These are phyloP conservation scores for Epistrophe grossulariae DNA, from an alignment of 2,888 invertebrate genomes.

Conservation along the genomic window DNA sequence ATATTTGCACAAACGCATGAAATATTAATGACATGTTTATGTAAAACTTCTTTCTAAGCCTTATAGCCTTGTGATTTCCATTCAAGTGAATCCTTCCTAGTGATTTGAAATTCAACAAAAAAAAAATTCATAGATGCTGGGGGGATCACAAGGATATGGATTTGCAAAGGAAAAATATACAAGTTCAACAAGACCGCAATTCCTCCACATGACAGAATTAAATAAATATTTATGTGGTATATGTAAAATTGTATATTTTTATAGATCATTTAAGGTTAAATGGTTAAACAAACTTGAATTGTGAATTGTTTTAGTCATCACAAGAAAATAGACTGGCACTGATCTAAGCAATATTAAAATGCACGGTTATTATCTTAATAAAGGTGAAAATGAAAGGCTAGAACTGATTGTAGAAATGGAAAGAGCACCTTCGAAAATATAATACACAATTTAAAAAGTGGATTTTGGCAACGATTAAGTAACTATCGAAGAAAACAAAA, in stretches of 20 bases:
- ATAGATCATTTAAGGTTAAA: too few relatives aligned
- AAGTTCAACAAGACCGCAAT: not conserved
- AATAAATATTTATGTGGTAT: not conserved
- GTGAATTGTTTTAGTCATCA: too few relatives aligned
- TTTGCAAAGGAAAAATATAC: slow-evolving; percentile 11
- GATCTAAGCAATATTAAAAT: too few relatives aligned
- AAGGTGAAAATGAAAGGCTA: too few relatives aligned
- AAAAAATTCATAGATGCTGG: not conserved
- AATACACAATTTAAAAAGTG: too few relatives aligned
- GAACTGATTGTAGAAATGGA: too few relatives aligned
- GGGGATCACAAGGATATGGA: not conserved
- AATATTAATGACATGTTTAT: slow-evolving; percentile 9
- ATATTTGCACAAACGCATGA: slow-evolving; percentile 14
- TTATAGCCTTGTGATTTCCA: not conserved
- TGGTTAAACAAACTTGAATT: too few relatives aligned
- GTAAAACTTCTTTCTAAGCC: not conserved
- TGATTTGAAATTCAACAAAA: slow-evolving; percentile 26
- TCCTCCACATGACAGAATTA: not conserved
- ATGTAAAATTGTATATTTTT: not conserved
- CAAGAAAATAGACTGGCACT: too few relatives aligned
- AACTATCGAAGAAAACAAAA: too few relatives aligned
- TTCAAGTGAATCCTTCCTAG: slow-evolving; percentile 13
- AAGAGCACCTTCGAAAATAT: too few relatives aligned
- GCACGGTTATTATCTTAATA: too few relatives aligned
- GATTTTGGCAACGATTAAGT: too few relatives aligned